Evolutionary conservation across 2,113 vertebrate species (phyloP).

Genomic region (Parus major): DNA sequence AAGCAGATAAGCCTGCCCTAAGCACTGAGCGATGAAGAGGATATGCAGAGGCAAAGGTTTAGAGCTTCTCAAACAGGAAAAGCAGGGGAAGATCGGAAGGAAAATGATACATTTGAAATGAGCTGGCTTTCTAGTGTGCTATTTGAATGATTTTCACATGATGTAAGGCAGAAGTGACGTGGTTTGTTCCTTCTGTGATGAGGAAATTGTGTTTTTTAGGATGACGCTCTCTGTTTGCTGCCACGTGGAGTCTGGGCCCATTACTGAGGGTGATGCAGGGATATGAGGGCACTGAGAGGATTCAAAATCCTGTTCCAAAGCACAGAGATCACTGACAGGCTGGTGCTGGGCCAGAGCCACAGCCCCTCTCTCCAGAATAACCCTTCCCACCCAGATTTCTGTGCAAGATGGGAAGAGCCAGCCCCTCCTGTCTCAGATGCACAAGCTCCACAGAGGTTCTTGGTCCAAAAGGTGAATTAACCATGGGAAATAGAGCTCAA

Average conservation of each 20-base stretch:
- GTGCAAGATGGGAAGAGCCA: neutral
- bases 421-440: neutral
- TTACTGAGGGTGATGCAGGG: neutral
- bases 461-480: neutral
- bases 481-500: neutral
- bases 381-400: neutral
- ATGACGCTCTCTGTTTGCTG: neutral
- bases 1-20: neutral
- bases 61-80: neutral
- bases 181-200: neutral
- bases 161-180: neutral
- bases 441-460: neutral
- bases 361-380: neutral
- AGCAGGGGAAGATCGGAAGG: neutral
- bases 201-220: neutral
- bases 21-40: neutral
- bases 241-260: neutral
- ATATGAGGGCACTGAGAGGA: neutral
- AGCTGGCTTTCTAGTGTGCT: neutral
- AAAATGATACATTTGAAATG: neutral
- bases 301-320: neutral
- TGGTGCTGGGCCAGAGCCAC: neutral
- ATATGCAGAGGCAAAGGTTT: neutral
- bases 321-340: neutral
- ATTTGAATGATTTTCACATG: neutral